Evolutionary conservation across 2,113 vertebrate species (phyloP).

Genomic region (Chloropsis cyanopogon): DNA sequence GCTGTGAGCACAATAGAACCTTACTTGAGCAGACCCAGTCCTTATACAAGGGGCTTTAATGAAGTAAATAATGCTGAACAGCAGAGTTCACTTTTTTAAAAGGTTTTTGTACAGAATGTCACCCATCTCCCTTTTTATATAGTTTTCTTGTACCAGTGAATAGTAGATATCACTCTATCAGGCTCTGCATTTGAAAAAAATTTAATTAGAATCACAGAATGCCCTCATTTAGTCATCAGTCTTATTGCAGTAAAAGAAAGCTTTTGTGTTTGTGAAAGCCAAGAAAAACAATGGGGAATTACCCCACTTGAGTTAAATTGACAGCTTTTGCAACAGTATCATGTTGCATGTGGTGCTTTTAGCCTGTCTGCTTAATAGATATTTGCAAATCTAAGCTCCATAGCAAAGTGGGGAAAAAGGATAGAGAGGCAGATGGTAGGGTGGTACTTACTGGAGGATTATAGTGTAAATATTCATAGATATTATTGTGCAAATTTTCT

Average conservation of each 20-base stretch:
- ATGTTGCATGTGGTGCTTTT: not conserved
- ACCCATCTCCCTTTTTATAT: not conserved
- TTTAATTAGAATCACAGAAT: not conserved
- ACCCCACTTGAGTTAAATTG: not conserved
- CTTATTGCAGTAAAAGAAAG: constrained; percentile 1
- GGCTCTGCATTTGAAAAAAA: not conserved
- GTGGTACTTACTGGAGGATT: not conserved
- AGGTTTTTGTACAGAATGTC: not conserved
- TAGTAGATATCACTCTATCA: not conserved
- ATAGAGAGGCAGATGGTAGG: constrained; percentile 14
- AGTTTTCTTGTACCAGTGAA: not conserved
- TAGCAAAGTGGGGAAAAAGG: not conserved
- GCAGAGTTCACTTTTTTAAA: not conserved
- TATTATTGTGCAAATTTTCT: constrained; percentile 47
- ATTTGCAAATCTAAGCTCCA: not conserved
- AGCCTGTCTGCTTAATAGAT: not conserved
- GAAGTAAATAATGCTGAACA: constrained; percentile 1
- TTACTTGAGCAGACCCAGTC: not conserved
- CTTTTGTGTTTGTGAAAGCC: constrained; percentile 29
- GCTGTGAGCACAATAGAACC: not conserved
- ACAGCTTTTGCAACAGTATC: constrained; percentile 29
- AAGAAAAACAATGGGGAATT: constrained; percentile 23
- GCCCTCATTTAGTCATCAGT: not conserved
- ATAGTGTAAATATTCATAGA: constrained; percentile 38
- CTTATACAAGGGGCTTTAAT: not conserved